A percentile compares a stretch with the other conserved stretches of the same genome.
These are phyloP conservation scores for Apteryx owenii DNA, from an alignment of 2,113 vertebrate species.

Conservation along the genomic window DNA sequence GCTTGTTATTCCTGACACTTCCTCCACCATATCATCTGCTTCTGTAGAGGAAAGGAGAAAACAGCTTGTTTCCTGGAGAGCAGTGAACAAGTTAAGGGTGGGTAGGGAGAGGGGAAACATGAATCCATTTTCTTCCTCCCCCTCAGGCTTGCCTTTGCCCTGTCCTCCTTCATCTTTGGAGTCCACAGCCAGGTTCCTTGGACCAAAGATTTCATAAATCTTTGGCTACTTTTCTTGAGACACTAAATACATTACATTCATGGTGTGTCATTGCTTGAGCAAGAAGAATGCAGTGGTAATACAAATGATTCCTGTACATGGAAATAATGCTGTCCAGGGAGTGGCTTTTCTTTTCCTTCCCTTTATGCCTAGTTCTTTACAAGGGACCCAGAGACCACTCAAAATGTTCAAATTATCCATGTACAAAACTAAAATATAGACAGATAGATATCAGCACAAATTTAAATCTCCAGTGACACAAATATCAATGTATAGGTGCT, in stretches of 20 bases:
- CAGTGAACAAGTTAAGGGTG: background rate
- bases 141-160: background rate
- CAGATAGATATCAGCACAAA: background rate
- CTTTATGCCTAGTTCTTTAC: background rate
- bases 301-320: background rate
- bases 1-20: background rate
- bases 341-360: background rate
- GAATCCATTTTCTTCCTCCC: background rate
- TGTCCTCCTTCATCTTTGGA: background rate
- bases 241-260: background rate
- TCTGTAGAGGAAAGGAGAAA: background rate
- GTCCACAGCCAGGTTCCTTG: background rate
- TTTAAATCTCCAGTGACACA: background rate
- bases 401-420: background rate
- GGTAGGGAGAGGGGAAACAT: background rate
- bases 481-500: background rate
- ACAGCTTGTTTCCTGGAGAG: background rate
- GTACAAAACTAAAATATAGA: background rate
- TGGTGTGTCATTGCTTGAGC: background rate
- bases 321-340: fast-evolving
- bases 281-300: background rate
- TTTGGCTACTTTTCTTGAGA: background rate
- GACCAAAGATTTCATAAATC: background rate
- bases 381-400: background rate
- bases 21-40: background rate